Evolutionary conservation across 2,888 invertebrate genomes (phyloP).

Genomic region (Melolontha melolontha): DNA sequence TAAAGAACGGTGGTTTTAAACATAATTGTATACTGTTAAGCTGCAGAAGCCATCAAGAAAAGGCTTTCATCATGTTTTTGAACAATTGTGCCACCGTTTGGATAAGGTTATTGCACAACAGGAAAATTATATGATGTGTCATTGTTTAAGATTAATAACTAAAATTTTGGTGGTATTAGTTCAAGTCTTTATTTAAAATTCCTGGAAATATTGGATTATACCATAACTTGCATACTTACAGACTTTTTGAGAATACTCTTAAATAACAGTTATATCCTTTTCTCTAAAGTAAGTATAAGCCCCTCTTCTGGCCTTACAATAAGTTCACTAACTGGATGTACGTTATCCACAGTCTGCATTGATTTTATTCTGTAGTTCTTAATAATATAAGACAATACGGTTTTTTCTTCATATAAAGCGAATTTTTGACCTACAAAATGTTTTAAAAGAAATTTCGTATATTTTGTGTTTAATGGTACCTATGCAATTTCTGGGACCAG

Average conservation of each 20-base stretch:
- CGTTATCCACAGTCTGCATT: conserved; percentile 23
- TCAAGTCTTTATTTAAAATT: too few relatives aligned
- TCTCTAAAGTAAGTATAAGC: conserved; percentile 18
- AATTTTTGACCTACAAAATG: conserved; percentile 27
- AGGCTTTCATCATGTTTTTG: too few relatives aligned
- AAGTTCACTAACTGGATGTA: conserved; percentile 14
- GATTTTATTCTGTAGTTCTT: conserved; percentile 35
- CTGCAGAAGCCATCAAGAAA: too few relatives aligned
- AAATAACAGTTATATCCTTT: background rate
- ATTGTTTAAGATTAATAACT: too few relatives aligned
- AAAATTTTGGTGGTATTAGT: too few relatives aligned
- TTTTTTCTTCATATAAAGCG: conserved; percentile 37
- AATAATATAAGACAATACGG: conserved; percentile 28
- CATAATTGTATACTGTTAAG: too few relatives aligned
- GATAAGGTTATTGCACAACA: too few relatives aligned
- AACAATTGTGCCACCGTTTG: too few relatives aligned
- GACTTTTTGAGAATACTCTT: background rate
- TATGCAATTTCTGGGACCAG: conserved; percentile 80
- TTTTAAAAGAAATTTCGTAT: background rate
- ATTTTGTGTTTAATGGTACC: background rate
- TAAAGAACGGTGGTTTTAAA: too few relatives aligned
- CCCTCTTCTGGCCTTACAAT: conserved; percentile 26
- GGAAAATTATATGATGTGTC: too few relatives aligned
- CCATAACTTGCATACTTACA: too few relatives aligned
- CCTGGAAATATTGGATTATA: too few relatives aligned